phyloP scores from a whole-genome alignment of 2,797 vertebrate genomes.

The Aselliscus stoliczkanus region DNA sequence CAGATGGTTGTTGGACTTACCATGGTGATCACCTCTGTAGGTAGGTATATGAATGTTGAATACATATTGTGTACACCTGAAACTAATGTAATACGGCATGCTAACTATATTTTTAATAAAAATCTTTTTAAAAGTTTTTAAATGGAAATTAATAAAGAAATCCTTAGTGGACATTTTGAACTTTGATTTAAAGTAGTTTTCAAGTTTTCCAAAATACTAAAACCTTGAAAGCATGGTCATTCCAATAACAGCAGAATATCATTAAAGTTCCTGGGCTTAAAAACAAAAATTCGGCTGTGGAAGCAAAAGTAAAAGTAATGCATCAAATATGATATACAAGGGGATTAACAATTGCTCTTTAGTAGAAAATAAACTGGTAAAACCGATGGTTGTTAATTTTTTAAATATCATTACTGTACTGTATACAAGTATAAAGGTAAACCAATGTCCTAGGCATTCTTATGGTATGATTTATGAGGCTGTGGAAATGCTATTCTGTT shows the following conservation, averaged over 20 bases:
- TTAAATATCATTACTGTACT: not conserved
- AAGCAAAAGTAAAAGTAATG: not conserved
- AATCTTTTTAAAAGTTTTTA: not conserved
- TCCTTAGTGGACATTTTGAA: not conserved
- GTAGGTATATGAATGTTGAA: too few species aligned
- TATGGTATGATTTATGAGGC: not conserved
- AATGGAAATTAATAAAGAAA: not conserved
- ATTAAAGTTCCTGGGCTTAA: not conserved
- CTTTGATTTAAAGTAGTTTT: not conserved
- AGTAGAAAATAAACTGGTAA: not conserved
- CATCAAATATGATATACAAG: not conserved
- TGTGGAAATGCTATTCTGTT: not conserved
- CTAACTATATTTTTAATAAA: too few species aligned
- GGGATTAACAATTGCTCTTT: not conserved
- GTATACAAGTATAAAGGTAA: not conserved
- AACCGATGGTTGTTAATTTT: not conserved
- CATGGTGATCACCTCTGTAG: too few species aligned
- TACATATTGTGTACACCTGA: too few species aligned
- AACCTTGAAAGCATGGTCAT: not conserved
- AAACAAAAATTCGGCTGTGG: not conserved
- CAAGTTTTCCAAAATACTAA: not conserved
- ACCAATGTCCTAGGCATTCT: too few species aligned
- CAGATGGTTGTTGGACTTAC: too few species aligned
- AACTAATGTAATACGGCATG: too few species aligned
- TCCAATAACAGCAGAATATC: not conserved